Conservation (phyloP, 92 coral and sea anemone species). For the Parazoanthus darwini region DNA sequence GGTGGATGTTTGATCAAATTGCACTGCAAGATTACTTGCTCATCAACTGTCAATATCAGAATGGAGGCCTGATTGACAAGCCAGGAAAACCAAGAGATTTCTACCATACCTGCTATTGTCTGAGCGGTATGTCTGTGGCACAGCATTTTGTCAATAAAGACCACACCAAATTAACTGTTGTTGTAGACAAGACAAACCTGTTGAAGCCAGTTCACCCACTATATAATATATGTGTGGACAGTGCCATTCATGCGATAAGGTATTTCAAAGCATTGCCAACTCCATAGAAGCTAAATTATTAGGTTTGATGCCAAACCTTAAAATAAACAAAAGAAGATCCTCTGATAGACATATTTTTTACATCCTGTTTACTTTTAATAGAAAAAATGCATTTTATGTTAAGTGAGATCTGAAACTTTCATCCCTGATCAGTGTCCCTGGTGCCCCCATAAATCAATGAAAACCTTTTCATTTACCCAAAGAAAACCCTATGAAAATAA, state of each 20-base stretch:
- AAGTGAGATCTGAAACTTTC: too few species aligned
- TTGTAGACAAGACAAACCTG: constrained; percentile 73
- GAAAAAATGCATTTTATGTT: too few species aligned
- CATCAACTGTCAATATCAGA: constrained; percentile 84
- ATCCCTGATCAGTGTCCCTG: too few species aligned
- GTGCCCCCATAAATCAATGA: too few species aligned
- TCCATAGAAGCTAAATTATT: constrained; percentile 37
- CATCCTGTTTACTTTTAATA: too few species aligned
- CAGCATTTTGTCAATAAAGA: constrained; percentile 86
- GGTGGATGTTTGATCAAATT: constrained; percentile 97
- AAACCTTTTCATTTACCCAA: not conserved
- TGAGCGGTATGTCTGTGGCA: constrained; percentile 95
- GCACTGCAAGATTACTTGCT: constrained; percentile 90
- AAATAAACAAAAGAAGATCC: not conserved
- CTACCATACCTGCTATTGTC: constrained; percentile 97
- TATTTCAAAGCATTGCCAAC: constrained; percentile 67
- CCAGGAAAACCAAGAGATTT: constrained; percentile 96
- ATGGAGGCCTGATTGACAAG: constrained; percentile 94
- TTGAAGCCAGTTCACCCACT: constrained; percentile 89
- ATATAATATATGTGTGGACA: constrained; percentile 80
- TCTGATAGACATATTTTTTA: too few species aligned
- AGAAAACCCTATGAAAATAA: not conserved
- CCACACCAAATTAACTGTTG: constrained; percentile 61
- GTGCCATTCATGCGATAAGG: constrained; percentile 74
- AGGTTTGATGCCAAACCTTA: not conserved